Percentiles rank a stretch among this genome's conserved stretches.
phyloP scores from a whole-genome alignment of 2,888 invertebrate species.

The Orchesellides sinensis region DNA sequence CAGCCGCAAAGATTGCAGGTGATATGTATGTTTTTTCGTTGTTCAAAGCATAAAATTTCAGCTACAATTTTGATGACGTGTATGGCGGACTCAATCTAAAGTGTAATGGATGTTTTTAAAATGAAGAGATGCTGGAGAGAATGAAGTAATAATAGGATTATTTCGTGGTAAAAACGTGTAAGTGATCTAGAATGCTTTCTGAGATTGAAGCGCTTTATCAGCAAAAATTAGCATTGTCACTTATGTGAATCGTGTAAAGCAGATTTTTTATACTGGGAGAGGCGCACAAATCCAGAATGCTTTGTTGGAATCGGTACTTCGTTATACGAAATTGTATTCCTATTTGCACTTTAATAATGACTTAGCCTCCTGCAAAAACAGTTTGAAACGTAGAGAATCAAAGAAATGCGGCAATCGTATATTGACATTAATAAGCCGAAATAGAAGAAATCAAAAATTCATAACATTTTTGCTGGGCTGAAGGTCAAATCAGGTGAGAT shows the following conservation, averaged over 20 bases:
- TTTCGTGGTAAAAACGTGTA: not conserved
- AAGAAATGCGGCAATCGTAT: not conserved
- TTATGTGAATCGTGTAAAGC: not conserved
- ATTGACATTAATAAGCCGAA: too few species aligned
- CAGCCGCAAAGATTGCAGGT: conserved; percentile 24
- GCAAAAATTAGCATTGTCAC: not conserved
- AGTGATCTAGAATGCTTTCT: not conserved
- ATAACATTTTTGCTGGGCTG: too few species aligned
- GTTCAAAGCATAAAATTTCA: not conserved
- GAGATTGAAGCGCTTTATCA: not conserved
- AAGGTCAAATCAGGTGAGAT: too few species aligned
- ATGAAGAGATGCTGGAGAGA: not conserved
- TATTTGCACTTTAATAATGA: not conserved
- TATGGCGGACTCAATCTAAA: not conserved
- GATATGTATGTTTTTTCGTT: not conserved
- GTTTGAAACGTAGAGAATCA: too few species aligned
- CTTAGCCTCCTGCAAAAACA: not conserved
- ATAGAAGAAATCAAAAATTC: too few species aligned
- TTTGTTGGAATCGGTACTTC: not conserved
- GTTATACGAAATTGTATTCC: not conserved
- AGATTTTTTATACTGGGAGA: not conserved
- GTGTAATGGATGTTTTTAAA: too few species aligned
- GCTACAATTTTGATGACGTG: not conserved
- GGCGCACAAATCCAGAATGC: not conserved
- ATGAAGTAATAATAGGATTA: not conserved